Evolutionary conservation across 2,113 vertebrate genomes (phyloP).

Genomic region (human): GRCh38 chr7:28561001-28561500

Average conservation of each 20-base stretch:
- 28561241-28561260: not conserved
- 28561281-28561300: not conserved
- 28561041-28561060: not conserved
- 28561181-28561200: not conserved
- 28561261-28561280: not conserved
- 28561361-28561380: not conserved
- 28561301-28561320: not conserved
- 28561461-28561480: not conserved
- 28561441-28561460: not conserved
- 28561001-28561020: too few relatives aligned
- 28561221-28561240: not conserved
- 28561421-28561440: not conserved
- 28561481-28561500: not conserved
- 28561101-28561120: not conserved
- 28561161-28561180: not conserved
- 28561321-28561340: not conserved
- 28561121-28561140: not conserved
- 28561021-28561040: not conserved
- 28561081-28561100: not conserved
- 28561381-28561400: not conserved
- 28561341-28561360: not conserved
- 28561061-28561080: not conserved
- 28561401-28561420: not conserved
- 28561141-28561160: not conserved
- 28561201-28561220: not conserved